phyloP scores from a whole-genome alignment of 1,140 invertebrate species.

The Eurosta solidaginis region DNA sequence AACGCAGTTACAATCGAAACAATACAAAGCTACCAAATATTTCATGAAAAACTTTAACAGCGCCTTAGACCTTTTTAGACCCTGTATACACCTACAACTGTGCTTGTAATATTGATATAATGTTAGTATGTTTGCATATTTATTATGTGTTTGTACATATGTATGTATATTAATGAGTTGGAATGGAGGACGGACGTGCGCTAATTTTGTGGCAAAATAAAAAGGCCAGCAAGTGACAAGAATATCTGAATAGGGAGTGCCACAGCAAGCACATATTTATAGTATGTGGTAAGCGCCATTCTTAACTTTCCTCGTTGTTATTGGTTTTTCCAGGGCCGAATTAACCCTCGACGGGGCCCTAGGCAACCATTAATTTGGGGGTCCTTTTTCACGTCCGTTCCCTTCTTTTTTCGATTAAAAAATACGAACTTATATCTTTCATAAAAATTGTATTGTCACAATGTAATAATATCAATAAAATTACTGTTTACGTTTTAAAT shows the following conservation, averaged over 20 bases:
- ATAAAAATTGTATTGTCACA: too few species aligned
- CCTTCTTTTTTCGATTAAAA: too few species aligned
- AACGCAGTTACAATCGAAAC: neutral
- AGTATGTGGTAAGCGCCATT: neutral
- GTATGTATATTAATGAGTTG: neutral
- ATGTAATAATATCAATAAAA: too few species aligned
- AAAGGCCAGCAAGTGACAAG: conserved; percentile 19
- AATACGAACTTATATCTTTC: too few species aligned
- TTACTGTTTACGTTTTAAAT: too few species aligned
- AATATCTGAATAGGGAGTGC: conserved; percentile 16
- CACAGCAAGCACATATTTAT: neutral
- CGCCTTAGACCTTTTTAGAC: too few species aligned
- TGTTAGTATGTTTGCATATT: neutral
- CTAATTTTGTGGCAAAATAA: neutral
- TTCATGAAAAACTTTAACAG: neutral
- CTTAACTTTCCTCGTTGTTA: neutral
- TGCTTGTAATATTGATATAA: neutral
- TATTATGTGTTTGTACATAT: neutral
- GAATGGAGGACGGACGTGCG: neutral
- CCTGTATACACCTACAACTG: neutral
- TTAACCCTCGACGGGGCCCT: too few species aligned
- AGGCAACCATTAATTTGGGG: too few species aligned
- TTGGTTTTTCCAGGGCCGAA: too few species aligned
- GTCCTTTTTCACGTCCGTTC: too few species aligned
- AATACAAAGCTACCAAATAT: neutral